Percentiles rank a stretch among this genome's conserved stretches.
Evolutionary conservation across 2,113 vertebrate genomes (phyloP).

Genomic region (Cheilinus undulatus): DNA sequence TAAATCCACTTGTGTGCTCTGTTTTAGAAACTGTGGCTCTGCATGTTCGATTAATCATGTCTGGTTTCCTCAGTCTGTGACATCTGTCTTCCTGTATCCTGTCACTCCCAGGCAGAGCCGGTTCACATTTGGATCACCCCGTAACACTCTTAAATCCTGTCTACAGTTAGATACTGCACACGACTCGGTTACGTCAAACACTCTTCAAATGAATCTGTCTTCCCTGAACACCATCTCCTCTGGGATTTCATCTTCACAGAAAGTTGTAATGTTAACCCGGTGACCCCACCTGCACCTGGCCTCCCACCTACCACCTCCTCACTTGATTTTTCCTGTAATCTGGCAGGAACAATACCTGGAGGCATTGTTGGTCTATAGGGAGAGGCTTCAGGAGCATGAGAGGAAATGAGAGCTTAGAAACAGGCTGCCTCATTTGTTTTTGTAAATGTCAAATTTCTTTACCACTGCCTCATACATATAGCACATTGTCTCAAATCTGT

Average conservation of each 20-base stretch:
- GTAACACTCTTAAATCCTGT: constrained; percentile 27
- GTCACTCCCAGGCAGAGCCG: constrained; percentile 55
- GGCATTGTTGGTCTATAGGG: constrained; percentile 29
- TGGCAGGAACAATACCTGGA: constrained; percentile 61
- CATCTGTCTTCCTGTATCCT: constrained; percentile 75
- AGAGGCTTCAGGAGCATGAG: constrained; percentile 25
- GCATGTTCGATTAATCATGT: constrained; percentile 47
- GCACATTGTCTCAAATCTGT: neutral
- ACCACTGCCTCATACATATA: neutral
- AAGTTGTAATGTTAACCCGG: constrained; percentile 11
- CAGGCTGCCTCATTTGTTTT: constrained; percentile 11
- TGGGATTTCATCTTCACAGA: constrained; percentile 4
- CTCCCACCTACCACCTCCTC: constrained; percentile 8
- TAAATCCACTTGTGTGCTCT: constrained; percentile 29
- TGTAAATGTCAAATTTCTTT: constrained; percentile 7
- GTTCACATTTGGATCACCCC: constrained; percentile 45
- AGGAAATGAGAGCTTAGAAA: constrained; percentile 54
- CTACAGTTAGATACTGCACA: constrained; percentile 10
- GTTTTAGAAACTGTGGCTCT: constrained; percentile 45
- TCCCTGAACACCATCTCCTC: neutral
- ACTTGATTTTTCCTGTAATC: constrained; percentile 44
- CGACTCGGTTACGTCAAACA: constrained; percentile 24
- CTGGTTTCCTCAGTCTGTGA: constrained; percentile 59
- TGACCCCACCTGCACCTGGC: constrained; percentile 11
- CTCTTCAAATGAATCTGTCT: constrained; percentile 18